Evolutionary conservation across 2,113 vertebrate genomes (phyloP).

Genomic region (Carassius auratus): DNA sequence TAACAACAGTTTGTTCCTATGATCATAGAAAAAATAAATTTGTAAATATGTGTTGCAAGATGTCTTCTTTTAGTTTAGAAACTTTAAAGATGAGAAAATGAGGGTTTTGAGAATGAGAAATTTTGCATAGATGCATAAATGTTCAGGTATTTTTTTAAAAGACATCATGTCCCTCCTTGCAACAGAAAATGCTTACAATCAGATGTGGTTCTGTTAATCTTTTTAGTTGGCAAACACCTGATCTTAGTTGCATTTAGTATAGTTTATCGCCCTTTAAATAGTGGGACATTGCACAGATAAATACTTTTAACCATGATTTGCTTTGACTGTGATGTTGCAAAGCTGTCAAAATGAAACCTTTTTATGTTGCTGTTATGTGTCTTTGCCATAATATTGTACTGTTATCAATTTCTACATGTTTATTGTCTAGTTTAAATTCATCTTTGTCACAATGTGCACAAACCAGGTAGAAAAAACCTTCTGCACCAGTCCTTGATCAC

Average conservation of each 20-base stretch:
- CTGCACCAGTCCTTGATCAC: background rate
- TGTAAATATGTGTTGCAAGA: background rate
- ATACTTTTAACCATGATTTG: background rate
- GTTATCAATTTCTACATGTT: background rate
- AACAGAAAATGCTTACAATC: background rate
- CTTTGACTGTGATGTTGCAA: background rate
- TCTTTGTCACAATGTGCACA: background rate
- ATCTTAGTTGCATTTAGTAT: background rate
- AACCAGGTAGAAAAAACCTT: background rate
- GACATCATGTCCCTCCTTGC: background rate
- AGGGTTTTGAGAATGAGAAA: background rate
- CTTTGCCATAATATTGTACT: background rate
- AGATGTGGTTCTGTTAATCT: background rate
- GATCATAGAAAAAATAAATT: background rate
- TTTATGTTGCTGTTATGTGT: background rate
- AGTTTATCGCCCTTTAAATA: background rate
- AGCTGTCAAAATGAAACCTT: background rate
- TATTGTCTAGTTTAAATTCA: conserved; percentile 4
- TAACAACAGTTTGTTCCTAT: conserved; percentile 5
- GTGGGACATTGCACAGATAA: background rate
- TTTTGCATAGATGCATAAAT: background rate
- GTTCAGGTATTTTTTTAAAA: background rate
- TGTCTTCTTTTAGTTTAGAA: background rate
- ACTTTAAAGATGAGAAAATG: background rate
- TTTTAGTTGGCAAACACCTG: background rate